A percentile compares a stretch with the other conserved stretches of the same genome.
phyloP scores from a whole-genome alignment of 2,113 vertebrate species.

The Aepyceros melampus region DNA sequence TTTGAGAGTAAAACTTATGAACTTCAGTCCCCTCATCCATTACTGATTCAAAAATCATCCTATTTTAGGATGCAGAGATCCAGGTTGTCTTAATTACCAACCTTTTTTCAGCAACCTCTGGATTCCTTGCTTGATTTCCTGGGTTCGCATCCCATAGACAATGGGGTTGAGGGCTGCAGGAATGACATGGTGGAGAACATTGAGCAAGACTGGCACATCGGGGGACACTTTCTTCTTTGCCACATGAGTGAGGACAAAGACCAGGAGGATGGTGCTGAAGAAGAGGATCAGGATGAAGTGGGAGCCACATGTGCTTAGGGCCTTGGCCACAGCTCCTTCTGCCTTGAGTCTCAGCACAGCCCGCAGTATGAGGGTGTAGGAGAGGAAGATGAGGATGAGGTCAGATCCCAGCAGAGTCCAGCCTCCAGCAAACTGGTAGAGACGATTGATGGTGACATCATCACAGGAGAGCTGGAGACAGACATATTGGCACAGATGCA shows the following conservation, averaged over 20 bases:
- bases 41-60: neutral
- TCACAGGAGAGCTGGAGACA: neutral
- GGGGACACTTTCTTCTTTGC: constrained; percentile 25
- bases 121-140: neutral
- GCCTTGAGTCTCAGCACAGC: constrained; percentile 33
- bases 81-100: neutral
- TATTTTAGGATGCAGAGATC: neutral
- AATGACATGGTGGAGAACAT: constrained; percentile 46
- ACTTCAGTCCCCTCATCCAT: neutral
- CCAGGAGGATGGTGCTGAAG: constrained; percentile 65
- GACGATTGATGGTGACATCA: constrained; percentile 13
- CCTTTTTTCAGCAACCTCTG: constrained; percentile 18
- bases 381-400: constrained; percentile 56
- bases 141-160: neutral
- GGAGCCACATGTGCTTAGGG: constrained; percentile 56
- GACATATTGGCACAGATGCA: constrained; percentile 36
- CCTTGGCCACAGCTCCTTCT: constrained; percentile 27
- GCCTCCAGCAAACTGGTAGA: constrained; percentile 20
- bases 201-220: constrained; percentile 53
- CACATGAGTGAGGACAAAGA: constrained; percentile 55
- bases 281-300: constrained; percentile 63
- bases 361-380: constrained; percentile 45
- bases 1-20: neutral
- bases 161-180: neutral
- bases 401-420: constrained; percentile 58